Percentiles rank a stretch among this genome's conserved stretches.
Conservation (phyloP, 2,888 invertebrate species). For the Epirrhoe alternata region DNA sequence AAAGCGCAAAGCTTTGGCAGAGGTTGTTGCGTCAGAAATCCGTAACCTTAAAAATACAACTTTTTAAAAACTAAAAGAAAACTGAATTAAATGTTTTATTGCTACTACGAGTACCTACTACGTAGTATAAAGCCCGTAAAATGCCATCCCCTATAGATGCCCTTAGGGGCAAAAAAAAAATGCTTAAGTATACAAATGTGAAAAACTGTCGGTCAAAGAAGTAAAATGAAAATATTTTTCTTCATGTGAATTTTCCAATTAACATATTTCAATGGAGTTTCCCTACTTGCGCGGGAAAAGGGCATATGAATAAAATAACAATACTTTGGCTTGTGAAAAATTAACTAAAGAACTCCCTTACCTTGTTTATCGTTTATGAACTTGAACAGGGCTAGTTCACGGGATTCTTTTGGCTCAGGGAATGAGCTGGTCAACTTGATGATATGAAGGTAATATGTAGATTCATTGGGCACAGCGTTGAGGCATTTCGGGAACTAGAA, state of each 20-base stretch:
- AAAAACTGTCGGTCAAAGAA: too few relatives aligned
- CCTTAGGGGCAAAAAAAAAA: too few relatives aligned
- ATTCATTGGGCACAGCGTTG: constrained; percentile 52
- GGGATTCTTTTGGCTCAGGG: constrained; percentile 71
- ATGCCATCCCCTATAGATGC: too few relatives aligned
- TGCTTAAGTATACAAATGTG: too few relatives aligned
- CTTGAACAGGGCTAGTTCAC: constrained; percentile 81
- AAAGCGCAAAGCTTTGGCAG: constrained; percentile 88
- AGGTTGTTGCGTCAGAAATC: constrained; percentile 85
- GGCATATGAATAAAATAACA: not conserved
- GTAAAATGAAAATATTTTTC: too few relatives aligned
- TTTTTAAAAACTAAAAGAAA: too few relatives aligned
- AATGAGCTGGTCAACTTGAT: constrained; percentile 85
- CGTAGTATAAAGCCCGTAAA: too few relatives aligned
- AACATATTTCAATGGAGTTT: too few relatives aligned
- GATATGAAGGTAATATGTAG: constrained; percentile 78
- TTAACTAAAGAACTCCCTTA: not conserved
- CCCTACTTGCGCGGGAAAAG: too few relatives aligned
- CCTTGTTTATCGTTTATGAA: constrained; percentile 72
- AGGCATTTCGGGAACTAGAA: constrained; percentile 83
- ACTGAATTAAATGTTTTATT: not conserved
- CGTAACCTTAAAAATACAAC: constrained; percentile 75
- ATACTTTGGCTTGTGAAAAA: too few relatives aligned
- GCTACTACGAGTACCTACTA: not conserved
- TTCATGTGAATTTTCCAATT: too few relatives aligned